These are phyloP conservation scores for Astyanax mexicanus DNA, from an alignment of 2,797 vertebrate genomes.

Conservation along the genomic window DNA sequence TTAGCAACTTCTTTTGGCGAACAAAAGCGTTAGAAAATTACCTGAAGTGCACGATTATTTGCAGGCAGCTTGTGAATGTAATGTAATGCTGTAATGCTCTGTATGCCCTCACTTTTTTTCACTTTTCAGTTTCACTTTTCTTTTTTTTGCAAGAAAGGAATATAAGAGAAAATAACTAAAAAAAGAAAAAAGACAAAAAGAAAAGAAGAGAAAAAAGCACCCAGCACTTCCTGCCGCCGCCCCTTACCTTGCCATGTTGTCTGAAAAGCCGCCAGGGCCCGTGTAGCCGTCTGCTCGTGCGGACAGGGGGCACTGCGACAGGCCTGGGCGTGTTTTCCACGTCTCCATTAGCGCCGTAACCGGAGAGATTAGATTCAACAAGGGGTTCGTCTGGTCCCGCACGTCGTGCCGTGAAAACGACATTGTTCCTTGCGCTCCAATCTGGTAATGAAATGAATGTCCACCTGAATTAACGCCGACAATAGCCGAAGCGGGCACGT, in stretches of 20 bases:
- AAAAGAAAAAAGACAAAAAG: too few relatives aligned
- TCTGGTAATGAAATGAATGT: slow-evolving; percentile 99
- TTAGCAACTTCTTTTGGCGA: neutral
- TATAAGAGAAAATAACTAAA: too few relatives aligned
- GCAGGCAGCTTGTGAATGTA: too few relatives aligned
- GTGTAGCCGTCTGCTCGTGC: slow-evolving; percentile 92
- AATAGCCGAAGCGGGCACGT: slow-evolving; percentile 92
- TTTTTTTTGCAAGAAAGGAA: too few relatives aligned
- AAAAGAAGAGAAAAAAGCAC: too few relatives aligned
- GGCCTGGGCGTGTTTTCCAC: slow-evolving; percentile 89
- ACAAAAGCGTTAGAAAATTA: neutral
- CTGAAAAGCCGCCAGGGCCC: slow-evolving; percentile 93
- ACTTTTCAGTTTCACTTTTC: too few relatives aligned
- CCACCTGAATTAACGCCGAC: slow-evolving; percentile 98
- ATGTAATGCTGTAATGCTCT: too few relatives aligned
- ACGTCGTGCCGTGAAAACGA: slow-evolving; percentile 91
- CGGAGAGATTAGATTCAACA: slow-evolving; percentile 95
- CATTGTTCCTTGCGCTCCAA: slow-evolving; percentile 97
- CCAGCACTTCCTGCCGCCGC: neutral
- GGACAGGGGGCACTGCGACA: slow-evolving; percentile 81
- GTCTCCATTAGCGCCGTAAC: slow-evolving; percentile 94
- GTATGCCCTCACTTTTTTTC: too few relatives aligned
- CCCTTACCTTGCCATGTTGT: slow-evolving; percentile 88
- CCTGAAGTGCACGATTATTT: neutral
- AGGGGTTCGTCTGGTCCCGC: slow-evolving; percentile 93